Conservation (phyloP, 1,140 invertebrate species). For the Mycetomoellerius zeteki region DNA sequence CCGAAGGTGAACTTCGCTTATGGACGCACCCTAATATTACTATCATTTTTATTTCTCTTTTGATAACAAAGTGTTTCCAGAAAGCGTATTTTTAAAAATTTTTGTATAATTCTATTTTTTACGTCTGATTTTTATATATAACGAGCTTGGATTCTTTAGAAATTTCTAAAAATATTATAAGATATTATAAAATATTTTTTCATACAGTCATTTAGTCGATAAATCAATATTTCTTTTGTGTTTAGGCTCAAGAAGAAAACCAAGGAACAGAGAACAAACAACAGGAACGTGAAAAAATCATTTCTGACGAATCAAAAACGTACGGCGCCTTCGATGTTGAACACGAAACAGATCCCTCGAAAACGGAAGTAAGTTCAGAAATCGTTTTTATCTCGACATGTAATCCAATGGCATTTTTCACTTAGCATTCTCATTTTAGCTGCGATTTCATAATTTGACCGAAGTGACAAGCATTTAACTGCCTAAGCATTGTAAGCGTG, state of each 20-base stretch:
- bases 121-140: too few relatives aligned
- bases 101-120: too few relatives aligned
- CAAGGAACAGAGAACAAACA: slow-evolving; percentile 69
- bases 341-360: slow-evolving; percentile 51
- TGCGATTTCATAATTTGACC: background rate
- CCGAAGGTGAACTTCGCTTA: slow-evolving; percentile 79
- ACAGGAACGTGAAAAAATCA: slow-evolving; percentile 79
- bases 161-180: too few relatives aligned
- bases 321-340: slow-evolving; percentile 53
- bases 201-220: background rate
- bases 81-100: too few relatives aligned
- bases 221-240: background rate
- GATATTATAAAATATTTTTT: too few relatives aligned
- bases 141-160: too few relatives aligned
- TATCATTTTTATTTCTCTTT: background rate
- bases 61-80: background rate
- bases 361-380: slow-evolving; percentile 71
- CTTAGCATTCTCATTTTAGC: background rate
- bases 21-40: too few relatives aligned
- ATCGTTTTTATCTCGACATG: background rate
- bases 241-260: slow-evolving; percentile 69
- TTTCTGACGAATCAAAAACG: slow-evolving; percentile 80
- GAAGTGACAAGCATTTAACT: background rate
- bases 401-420: background rate
- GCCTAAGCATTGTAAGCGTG: background rate